Evolutionary conservation across 2,113 vertebrate species (phyloP).

Genomic region (Barbus barbus): DNA sequence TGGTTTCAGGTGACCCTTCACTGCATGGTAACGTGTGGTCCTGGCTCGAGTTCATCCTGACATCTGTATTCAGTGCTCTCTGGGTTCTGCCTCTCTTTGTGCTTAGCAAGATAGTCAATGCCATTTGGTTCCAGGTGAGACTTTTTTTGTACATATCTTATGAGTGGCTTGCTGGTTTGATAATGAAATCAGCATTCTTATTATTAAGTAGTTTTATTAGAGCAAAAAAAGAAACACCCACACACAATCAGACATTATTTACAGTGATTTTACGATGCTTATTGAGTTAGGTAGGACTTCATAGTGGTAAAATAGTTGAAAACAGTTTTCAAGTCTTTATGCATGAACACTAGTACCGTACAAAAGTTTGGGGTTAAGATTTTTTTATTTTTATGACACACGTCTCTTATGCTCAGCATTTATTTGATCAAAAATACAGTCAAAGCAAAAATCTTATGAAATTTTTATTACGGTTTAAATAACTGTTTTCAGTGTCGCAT

Average conservation of each 20-base stretch:
- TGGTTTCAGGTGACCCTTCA: constrained; percentile 86
- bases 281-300: not conserved
- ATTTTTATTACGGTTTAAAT: too few species aligned
- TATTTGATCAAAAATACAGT: too few species aligned
- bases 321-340: too few species aligned
- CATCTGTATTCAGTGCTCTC: constrained; percentile 93
- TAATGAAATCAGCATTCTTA: not conserved
- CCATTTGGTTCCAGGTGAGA: constrained; percentile 98
- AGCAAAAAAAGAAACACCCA: too few species aligned
- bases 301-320: not conserved
- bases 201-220: not conserved
- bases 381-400: too few species aligned
- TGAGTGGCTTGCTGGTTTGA: not conserved
- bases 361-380: too few species aligned
- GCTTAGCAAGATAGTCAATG: constrained; percentile 98
- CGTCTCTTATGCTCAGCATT: too few species aligned
- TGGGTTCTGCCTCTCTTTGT: constrained; percentile 98
- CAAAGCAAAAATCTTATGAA: too few species aligned
- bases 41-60: constrained; percentile 96
- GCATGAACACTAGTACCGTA: too few species aligned
- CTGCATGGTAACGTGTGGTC: constrained; percentile 94
- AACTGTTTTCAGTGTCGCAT: too few species aligned
- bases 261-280: not conserved
- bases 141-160: not conserved
- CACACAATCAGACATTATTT: not conserved